phyloP scores from a whole-genome alignment of 2,888 invertebrate species.

The Amphipoea oculea region DNA sequence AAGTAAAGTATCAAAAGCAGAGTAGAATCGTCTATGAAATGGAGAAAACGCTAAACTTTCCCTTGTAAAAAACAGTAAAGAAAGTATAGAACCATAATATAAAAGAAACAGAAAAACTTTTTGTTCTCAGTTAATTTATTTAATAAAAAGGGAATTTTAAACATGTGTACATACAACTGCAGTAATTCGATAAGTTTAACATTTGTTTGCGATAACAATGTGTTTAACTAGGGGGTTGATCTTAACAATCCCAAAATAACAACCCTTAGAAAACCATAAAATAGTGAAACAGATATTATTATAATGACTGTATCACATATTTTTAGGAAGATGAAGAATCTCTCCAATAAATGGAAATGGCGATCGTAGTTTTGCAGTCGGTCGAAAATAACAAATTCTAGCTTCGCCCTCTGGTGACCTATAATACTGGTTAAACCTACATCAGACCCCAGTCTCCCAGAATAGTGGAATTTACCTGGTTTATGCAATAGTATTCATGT shows the following conservation, averaged over 20 bases:
- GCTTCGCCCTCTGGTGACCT: too few relatives aligned
- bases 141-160: not conserved
- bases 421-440: not conserved
- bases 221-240: conserved; percentile 15
- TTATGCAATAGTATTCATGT: not conserved
- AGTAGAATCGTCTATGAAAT: not conserved
- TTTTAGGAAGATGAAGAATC: not conserved
- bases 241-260: conserved; percentile 29
- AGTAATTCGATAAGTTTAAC: conserved; percentile 30
- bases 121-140: not conserved
- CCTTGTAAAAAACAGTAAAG: not conserved
- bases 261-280: not conserved
- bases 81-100: not conserved
- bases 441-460: not conserved
- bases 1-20: not conserved
- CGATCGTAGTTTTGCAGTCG: not conserved
- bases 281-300: not conserved
- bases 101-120: not conserved
- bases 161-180: conserved; percentile 19
- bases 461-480: not conserved
- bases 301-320: not conserved
- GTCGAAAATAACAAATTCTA: not conserved
- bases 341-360: not conserved
- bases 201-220: conserved; percentile 22
- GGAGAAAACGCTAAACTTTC: not conserved